Conservation (phyloP, 2,113 vertebrate genomes). For the Chaetorhynchus papuensis region DNA sequence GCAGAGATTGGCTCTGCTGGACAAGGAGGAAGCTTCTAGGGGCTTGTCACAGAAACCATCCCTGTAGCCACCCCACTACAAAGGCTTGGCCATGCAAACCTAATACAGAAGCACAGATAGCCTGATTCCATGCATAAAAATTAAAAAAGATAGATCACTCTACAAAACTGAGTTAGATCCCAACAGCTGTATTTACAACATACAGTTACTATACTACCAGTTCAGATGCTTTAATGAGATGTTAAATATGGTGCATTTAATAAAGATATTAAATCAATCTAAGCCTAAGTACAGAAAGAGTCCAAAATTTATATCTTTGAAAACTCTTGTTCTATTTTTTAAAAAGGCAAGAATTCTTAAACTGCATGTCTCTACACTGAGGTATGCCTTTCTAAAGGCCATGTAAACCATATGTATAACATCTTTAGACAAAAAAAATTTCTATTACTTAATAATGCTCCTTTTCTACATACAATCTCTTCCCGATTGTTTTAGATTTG, state of each 20-base stretch:
- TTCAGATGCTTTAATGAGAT: not conserved
- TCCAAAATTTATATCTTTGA: not conserved
- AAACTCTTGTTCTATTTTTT: not conserved
- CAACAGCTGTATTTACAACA: too few relatives aligned
- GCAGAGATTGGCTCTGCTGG: not conserved
- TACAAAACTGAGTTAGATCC: not conserved
- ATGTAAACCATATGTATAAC: not conserved
- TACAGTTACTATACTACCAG: not conserved
- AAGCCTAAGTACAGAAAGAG: not conserved
- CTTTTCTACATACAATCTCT: not conserved
- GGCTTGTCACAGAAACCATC: not conserved
- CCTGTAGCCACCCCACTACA: rapidly evolving
- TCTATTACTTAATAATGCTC: not conserved
- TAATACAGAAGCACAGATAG: not conserved
- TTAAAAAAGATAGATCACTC: not conserved
- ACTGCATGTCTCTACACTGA: not conserved
- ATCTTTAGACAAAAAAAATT: not conserved
- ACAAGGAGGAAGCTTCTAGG: not conserved
- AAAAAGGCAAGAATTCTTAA: not conserved
- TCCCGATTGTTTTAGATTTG: not conserved
- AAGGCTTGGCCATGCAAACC: not conserved
- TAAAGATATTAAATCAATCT: not conserved
- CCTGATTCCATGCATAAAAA: not conserved
- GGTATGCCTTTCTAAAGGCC: not conserved
- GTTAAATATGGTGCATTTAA: not conserved